Evolutionary conservation across 2,113 vertebrate genomes (phyloP).

Genomic region (Psittacula cyanocephala): DNA sequence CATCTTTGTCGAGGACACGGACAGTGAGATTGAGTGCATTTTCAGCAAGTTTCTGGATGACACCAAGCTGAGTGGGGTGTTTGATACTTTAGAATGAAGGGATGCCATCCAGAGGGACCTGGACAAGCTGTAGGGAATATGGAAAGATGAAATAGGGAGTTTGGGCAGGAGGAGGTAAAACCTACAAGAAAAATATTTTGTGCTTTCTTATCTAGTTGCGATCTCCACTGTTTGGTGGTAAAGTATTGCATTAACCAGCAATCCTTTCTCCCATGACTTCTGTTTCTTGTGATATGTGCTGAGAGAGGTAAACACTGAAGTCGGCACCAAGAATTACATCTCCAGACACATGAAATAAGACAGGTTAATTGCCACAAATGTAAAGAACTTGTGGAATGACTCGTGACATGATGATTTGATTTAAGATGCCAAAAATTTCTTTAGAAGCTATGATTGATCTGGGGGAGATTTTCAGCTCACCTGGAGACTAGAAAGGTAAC

Average conservation of each 20-base stretch:
- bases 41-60: not conserved
- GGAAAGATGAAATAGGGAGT: not conserved
- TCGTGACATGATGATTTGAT: not conserved
- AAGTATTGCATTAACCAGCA: not conserved
- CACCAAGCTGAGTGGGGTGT: not conserved
- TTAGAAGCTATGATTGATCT: not conserved
- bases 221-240: not conserved
- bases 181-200: not conserved
- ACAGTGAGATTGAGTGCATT: not conserved
- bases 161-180: not conserved
- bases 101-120: not conserved
- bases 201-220: not conserved
- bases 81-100: not conserved
- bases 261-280: not conserved
- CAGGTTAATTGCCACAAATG: not conserved
- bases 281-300: not conserved
- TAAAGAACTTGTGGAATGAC: not conserved
- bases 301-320: not conserved
- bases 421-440: not conserved
- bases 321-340: not conserved
- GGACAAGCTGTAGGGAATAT: not conserved
- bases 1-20: fast-evolving
- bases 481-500: not conserved
- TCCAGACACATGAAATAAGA: not conserved
- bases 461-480: not conserved